These are phyloP conservation scores for Lophochroa leadbeateri DNA, from an alignment of 2,113 vertebrate genomes.

Conservation along the genomic window DNA sequence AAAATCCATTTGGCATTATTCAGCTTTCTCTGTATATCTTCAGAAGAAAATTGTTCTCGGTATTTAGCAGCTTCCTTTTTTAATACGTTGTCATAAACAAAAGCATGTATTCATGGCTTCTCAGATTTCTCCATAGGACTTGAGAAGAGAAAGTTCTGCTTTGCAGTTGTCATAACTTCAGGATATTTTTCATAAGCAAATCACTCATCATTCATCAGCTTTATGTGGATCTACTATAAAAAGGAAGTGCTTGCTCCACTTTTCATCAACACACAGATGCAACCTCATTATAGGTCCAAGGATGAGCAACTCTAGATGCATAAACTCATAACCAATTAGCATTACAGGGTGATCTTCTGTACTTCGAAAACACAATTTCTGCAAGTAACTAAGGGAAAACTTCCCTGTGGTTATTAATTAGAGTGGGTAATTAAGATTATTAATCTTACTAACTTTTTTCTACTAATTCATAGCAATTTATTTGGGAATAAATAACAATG, in stretches of 20 bases:
- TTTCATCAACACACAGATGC: slow-evolving; percentile 64
- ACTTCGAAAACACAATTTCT: slow-evolving; percentile 40
- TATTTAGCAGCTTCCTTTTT: slow-evolving; percentile 61
- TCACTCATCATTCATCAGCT: slow-evolving; percentile 71
- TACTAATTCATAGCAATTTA: slow-evolving; percentile 18
- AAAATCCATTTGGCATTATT: slow-evolving; percentile 51
- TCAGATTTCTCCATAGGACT: slow-evolving; percentile 46
- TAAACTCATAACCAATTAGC: slow-evolving; percentile 67
- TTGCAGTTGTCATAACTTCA: slow-evolving; percentile 58
- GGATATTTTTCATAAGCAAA: slow-evolving; percentile 70
- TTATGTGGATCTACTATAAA: slow-evolving; percentile 56
- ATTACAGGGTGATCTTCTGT: slow-evolving; percentile 46
- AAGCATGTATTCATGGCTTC: slow-evolving; percentile 19
- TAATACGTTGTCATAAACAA: slow-evolving; percentile 52
- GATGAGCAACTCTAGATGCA: slow-evolving; percentile 69
- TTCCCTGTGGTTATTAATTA: slow-evolving; percentile 58
- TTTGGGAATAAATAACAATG: slow-evolving; percentile 41
- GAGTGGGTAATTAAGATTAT: slow-evolving; percentile 66
- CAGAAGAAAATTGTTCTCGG: slow-evolving; percentile 33
- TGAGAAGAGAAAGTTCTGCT: slow-evolving; percentile 50
- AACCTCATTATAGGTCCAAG: slow-evolving; percentile 70
- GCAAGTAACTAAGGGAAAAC: slow-evolving; percentile 52
- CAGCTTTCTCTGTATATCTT: slow-evolving; percentile 27
- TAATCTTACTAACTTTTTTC: slow-evolving; percentile 65
- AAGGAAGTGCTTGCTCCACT: slow-evolving; percentile 61